These are phyloP conservation scores for Leptodactylus fallax DNA, from an alignment of 2,797 vertebrate species.

Conservation along the genomic window DNA sequence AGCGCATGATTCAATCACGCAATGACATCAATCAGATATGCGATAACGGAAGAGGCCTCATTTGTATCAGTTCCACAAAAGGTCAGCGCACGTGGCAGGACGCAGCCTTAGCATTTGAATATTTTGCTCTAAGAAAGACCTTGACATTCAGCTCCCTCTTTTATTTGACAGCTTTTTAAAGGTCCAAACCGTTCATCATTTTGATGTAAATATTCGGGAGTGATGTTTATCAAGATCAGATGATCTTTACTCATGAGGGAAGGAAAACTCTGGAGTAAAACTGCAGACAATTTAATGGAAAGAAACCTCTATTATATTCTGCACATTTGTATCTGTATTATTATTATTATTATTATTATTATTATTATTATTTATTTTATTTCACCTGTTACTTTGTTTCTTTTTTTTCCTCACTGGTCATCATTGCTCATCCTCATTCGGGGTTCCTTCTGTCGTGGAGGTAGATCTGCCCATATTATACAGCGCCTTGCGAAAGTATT, in stretches of 20 bases:
- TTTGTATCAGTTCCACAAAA: slow-evolving; percentile 50
- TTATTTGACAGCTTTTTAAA: slow-evolving; percentile 61
- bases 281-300: background rate
- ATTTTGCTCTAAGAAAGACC: slow-evolving; percentile 58
- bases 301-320: background rate
- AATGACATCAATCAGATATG: slow-evolving; percentile 45
- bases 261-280: background rate
- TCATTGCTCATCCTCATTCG: background rate
- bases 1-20: slow-evolving; percentile 33
- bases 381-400: background rate
- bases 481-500: too few relatives aligned
- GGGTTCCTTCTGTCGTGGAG: too few relatives aligned
- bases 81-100: slow-evolving; percentile 54
- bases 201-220: slow-evolving; percentile 57
- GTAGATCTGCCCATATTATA: too few relatives aligned
- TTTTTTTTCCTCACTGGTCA: background rate
- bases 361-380: background rate
- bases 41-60: slow-evolving; percentile 47
- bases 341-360: background rate
- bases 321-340: background rate
- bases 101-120: slow-evolving; percentile 53
- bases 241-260: slow-evolving; percentile 9
- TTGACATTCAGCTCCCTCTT: slow-evolving; percentile 58
- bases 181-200: slow-evolving; percentile 61
- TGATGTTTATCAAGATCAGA: slow-evolving; percentile 48